These are phyloP conservation scores for Eurystomus glaucurus DNA, from an alignment of 2,797 vertebrate genomes.

Conservation along the genomic window DNA sequence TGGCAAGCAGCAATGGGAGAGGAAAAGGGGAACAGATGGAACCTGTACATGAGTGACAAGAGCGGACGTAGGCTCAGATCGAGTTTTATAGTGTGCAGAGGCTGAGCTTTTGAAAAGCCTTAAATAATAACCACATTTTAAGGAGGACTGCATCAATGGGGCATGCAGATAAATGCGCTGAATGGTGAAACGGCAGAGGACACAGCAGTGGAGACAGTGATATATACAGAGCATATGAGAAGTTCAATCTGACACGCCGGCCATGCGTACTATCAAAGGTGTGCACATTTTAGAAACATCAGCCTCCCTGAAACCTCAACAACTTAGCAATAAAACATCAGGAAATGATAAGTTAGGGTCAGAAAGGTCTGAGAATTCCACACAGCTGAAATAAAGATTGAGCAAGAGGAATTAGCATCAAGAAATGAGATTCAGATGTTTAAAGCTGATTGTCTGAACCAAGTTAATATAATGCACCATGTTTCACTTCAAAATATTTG, in stretches of 20 bases:
- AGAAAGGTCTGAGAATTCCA: slow-evolving; percentile 73
- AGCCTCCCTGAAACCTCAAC: slow-evolving; percentile 41
- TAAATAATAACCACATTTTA: slow-evolving; percentile 74
- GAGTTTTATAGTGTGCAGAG: slow-evolving; percentile 48
- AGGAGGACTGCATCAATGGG: slow-evolving; percentile 39
- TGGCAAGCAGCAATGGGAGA: slow-evolving; percentile 58
- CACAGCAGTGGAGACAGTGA: slow-evolving; percentile 30
- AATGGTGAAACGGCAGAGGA: slow-evolving; percentile 27
- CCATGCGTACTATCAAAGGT: slow-evolving; percentile 45
- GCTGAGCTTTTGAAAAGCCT: slow-evolving; percentile 64
- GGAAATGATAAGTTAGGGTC: slow-evolving; percentile 54
- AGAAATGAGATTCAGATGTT: slow-evolving; percentile 78
- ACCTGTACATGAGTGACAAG: slow-evolving; percentile 70
- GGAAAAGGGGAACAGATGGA: slow-evolving; percentile 73
- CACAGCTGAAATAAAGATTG: slow-evolving; percentile 75
- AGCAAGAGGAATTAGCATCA: slow-evolving; percentile 71
- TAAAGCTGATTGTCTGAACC: slow-evolving; percentile 58
- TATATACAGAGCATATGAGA: slow-evolving; percentile 29
- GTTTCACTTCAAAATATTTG: slow-evolving; percentile 87
- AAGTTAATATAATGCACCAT: slow-evolving; percentile 78
- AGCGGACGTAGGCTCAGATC: slow-evolving; percentile 57
- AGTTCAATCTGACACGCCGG: neutral
- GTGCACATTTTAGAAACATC: slow-evolving; percentile 48
- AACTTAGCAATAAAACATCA: slow-evolving; percentile 69
- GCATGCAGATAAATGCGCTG: neutral